These are phyloP conservation scores for Phenacoccus solenopsis DNA, from an alignment of 1,140 invertebrate genomes.

Conservation along the genomic window DNA sequence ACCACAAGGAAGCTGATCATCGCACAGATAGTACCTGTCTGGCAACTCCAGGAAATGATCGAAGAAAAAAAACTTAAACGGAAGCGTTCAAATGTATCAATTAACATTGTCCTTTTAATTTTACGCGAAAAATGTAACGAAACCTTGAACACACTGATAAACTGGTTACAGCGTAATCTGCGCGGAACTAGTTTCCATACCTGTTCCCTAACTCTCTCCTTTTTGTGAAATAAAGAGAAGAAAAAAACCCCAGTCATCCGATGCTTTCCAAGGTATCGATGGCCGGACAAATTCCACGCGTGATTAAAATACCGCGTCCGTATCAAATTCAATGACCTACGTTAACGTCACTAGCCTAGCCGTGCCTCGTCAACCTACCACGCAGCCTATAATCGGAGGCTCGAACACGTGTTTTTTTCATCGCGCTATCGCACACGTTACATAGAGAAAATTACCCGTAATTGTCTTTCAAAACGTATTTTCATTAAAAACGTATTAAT, in stretches of 20 bases:
- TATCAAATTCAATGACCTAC: not conserved
- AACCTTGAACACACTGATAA: too few relatives aligned
- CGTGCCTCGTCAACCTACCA: not conserved
- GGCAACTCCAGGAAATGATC: not conserved
- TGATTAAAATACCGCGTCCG: too few relatives aligned
- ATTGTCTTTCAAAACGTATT: too few relatives aligned
- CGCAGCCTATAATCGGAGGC: too few relatives aligned
- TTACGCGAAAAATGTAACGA: not conserved
- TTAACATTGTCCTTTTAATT: not conserved
- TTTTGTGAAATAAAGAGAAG: not conserved
- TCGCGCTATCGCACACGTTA: too few relatives aligned
- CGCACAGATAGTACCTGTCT: not conserved
- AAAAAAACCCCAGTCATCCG: not conserved
- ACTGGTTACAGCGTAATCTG: not conserved
- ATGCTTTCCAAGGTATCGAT: not conserved
- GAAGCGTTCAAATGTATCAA: too few relatives aligned
- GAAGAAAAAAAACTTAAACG: not conserved
- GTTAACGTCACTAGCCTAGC: not conserved
- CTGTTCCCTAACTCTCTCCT: not conserved
- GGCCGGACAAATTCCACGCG: not conserved
- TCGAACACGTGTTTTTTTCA: too few relatives aligned
- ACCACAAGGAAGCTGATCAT: not conserved
- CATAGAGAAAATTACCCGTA: too few relatives aligned
- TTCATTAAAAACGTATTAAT: too few relatives aligned
- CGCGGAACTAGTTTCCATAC: not conserved